Evolutionary conservation across 2,797 vertebrate genomes (phyloP), one percentile per base, ranked within the genome.

Genomic region (Myiotriccus ornatus): DNA sequence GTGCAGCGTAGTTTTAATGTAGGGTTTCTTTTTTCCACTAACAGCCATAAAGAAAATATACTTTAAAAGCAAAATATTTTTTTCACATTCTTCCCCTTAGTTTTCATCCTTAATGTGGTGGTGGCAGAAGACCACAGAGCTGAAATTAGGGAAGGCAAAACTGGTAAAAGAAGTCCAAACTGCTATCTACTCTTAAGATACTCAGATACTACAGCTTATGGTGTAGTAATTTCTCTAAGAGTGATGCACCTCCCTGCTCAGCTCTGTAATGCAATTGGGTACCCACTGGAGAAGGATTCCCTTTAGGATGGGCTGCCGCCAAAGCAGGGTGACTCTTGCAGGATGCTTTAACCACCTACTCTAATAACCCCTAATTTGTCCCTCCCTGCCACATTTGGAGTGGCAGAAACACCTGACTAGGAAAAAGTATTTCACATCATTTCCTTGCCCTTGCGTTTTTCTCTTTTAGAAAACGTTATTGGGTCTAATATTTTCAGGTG

Each of bases 61-160:
- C 68, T 76, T 89, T 84, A 41, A 44, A 95, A 91, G 80, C 47
- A 91, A 94, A 93, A 67, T 76, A 76, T 84, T 89, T 84, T 92
- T 89, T 94, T 71, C 83, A 75, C 77, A 15, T 96, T 94, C 62
- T 90, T 93, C 30, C 23, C 34, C 59, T 85, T 84, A 35, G n/a
- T 77, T 90, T 92, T 94, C 18, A 13, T 93, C 75, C 69, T 92
- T 92, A 64, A 43, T 82, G 91, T 88, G 76, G 55, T 87, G 65
- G 52, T 79, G 47, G 77, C 47, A 84, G 67, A 86, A 84, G 67
- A 86, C 76, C 71, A 74, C 87, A 94, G 55, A 78, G 39, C 59
- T 69, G 34, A n/a, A 63, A 62, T 43, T 5, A 7, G 10, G 14
- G 63, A 65, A 86, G 73, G 50, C 50, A 28, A 84, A n/a, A n/a